Percentiles rank a stretch among this genome's conserved stretches.
Evolutionary conservation across 2,888 invertebrate genomes (phyloP).

Genomic region (Drosophila subsilvestris): DNA sequence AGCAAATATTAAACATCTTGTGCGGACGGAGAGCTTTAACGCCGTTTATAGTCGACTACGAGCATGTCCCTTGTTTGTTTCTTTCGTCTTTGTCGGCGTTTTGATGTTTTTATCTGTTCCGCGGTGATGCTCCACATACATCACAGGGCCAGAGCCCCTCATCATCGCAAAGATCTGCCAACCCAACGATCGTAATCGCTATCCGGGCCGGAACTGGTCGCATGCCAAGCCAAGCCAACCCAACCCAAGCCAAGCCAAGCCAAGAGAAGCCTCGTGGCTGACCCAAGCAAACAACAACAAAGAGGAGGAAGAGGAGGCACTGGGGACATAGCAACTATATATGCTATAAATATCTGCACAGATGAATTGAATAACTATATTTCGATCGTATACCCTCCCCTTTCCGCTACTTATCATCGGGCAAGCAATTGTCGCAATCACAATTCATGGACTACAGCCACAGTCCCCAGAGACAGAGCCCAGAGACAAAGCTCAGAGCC

Average conservation of each 20-base stretch:
- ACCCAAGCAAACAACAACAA: background rate
- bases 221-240: conserved; percentile 56
- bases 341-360: too few species aligned
- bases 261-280: too few species aligned
- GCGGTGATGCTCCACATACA: background rate
- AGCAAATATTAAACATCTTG: conserved; percentile 71
- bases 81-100: conserved; percentile 66
- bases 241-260: background rate
- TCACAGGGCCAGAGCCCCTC: background rate
- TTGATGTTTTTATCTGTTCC: conserved; percentile 58
- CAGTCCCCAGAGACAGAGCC: background rate
- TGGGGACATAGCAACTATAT: too few species aligned
- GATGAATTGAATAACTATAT: too few species aligned
- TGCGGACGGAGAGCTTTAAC: conserved; percentile 52
- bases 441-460: background rate
- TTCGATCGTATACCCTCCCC: too few species aligned
- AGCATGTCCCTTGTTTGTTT: conserved; percentile 14
- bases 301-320: too few species aligned
- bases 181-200: conserved; percentile 7
- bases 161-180: background rate
- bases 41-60: conserved; percentile 47
- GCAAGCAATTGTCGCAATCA: background rate
- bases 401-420: background rate
- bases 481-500: conserved; percentile 27
- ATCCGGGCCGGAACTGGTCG: conserved; percentile 71